Evolutionary conservation across 2,113 vertebrate genomes (phyloP).

Genomic region (Tetrax tetrax): DNA sequence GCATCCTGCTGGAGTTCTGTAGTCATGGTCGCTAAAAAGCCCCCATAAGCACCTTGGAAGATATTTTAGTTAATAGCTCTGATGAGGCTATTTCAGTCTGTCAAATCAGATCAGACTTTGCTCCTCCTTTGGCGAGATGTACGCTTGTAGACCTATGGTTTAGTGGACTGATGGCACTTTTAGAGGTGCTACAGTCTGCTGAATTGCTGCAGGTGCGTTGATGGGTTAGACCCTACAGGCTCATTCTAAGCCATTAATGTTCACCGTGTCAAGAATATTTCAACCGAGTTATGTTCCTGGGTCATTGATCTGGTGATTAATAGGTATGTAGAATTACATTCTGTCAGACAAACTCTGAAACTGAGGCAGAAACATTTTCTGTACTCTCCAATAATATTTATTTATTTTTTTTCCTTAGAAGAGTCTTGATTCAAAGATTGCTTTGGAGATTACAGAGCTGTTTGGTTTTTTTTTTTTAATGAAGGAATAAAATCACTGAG

Average conservation of each 20-base stretch:
- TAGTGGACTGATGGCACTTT: not conserved
- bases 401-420: not conserved
- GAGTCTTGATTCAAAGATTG: not conserved
- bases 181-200: not conserved
- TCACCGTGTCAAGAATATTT: slow-evolving; percentile 40
- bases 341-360: not conserved
- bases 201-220: slow-evolving; percentile 25
- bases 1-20: not conserved
- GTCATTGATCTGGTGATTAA: slow-evolving; percentile 47
- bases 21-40: fast-evolving
- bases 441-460: not conserved
- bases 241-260: slow-evolving; percentile 23
- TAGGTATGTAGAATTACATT: not conserved
- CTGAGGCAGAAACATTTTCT: not conserved
- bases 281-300: slow-evolving; percentile 7
- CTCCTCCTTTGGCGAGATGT: not conserved
- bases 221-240: slow-evolving; percentile 21
- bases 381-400: not conserved
- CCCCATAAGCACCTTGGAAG: not conserved
- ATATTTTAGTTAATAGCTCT: not conserved
- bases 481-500: not conserved
- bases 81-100: not conserved
- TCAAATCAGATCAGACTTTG: not conserved
- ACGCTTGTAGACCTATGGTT: not conserved
- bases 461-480: not conserved